phyloP scores from a whole-genome alignment of 2,797 vertebrate genomes.

The Triplophysa bombifrons region DNA sequence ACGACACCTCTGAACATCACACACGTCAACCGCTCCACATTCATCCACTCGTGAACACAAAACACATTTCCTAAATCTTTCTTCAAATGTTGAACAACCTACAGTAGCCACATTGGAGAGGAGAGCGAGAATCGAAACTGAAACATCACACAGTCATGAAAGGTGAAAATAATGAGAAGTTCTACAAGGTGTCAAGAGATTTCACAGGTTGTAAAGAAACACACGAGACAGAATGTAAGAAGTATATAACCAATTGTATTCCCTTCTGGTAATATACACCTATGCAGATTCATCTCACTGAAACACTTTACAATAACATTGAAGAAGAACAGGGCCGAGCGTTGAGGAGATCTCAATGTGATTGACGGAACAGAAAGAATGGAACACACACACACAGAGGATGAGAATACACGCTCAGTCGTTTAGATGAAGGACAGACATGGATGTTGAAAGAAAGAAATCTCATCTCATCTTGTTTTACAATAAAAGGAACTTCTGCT shows the following conservation, averaged over 20 bases:
- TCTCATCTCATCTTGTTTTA: conserved; percentile 68
- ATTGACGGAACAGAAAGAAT: conserved; percentile 17
- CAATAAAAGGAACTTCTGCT: conserved; percentile 64
- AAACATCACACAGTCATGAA: too few species aligned
- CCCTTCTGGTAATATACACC: conserved; percentile 87
- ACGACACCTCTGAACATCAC: too few species aligned
- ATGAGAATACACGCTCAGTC: background rate
- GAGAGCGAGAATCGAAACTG: too few species aligned
- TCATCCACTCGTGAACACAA: too few species aligned
- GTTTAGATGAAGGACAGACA: conserved; percentile 52
- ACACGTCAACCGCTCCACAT: too few species aligned
- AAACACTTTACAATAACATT: conserved; percentile 89
- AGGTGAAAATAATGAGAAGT: too few species aligned
- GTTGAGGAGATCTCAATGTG: conserved; percentile 68
- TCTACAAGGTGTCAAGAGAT: too few species aligned
- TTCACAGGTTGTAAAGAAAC: conserved; percentile 53
- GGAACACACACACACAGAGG: conserved; percentile 11
- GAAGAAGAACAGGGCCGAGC: conserved; percentile 83
- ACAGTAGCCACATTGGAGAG: too few species aligned
- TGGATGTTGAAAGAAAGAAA: conserved; percentile 62
- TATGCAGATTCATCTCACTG: conserved; percentile 87
- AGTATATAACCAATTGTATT: conserved; percentile 91
- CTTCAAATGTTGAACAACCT: too few species aligned
- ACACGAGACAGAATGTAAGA: conserved; percentile 75
- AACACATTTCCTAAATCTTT: too few species aligned